Evolutionary conservation across 2,113 vertebrate genomes (phyloP).

Genomic region (Cebidichthys violaceus): DNA sequence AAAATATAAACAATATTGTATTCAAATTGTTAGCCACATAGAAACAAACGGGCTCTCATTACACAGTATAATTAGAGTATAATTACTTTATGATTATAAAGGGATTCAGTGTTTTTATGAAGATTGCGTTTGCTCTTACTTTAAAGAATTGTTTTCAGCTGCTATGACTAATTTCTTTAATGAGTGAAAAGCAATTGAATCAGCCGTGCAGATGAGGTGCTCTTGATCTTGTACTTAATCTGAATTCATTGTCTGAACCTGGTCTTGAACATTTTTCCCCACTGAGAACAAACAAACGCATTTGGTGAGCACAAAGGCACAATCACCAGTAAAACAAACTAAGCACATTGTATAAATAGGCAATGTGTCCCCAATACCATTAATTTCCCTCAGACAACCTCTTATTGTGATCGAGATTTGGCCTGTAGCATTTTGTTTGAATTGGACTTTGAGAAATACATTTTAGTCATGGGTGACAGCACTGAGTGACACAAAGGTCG

Average conservation of each 20-base stretch:
- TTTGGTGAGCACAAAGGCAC: not conserved
- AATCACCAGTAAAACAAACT: not conserved
- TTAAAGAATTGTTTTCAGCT: conserved; percentile 14
- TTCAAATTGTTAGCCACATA: conserved; percentile 19
- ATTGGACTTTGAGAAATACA: conserved; percentile 10
- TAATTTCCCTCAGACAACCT: not conserved
- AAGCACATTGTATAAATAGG: not conserved
- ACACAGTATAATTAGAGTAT: conserved; percentile 48
- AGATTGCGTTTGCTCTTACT: conserved; percentile 13
- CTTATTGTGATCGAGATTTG: not conserved
- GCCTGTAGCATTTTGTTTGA: not conserved
- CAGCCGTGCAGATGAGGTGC: not conserved
- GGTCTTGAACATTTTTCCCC: not conserved
- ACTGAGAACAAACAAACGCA: not conserved
- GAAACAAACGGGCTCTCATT: conserved; percentile 23
- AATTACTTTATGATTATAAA: conserved; percentile 63
- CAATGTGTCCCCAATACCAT: not conserved
- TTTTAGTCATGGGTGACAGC: not conserved
- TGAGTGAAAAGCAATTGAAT: conserved; percentile 55
- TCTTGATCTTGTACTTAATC: conserved; percentile 2
- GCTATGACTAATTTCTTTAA: conserved; percentile 52
- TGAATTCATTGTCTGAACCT: conserved; percentile 2
- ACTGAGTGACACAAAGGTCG: conserved; percentile 9
- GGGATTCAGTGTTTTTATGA: conserved; percentile 16
- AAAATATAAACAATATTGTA: not conserved